These are phyloP conservation scores for Homarus gammarus DNA, from an alignment of 2,888 invertebrate genomes.

Conservation along the genomic window DNA sequence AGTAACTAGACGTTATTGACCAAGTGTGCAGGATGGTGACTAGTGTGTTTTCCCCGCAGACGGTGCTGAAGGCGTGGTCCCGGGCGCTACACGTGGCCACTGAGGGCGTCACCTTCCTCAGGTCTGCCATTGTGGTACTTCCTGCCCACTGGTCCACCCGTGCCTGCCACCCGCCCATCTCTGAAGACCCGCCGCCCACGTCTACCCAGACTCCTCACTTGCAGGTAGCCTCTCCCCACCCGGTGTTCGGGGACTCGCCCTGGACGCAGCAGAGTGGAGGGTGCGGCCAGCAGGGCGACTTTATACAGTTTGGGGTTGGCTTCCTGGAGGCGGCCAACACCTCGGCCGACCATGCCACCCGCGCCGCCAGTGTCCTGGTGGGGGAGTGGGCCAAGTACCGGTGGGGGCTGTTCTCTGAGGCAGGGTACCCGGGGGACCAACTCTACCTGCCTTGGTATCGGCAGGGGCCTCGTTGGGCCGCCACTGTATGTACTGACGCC, in stretches of 20 bases:
- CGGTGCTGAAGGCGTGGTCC: conserved; percentile 61
- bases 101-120: conserved; percentile 56
- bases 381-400: conserved; percentile 85
- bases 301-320: conserved; percentile 81
- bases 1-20: no score
- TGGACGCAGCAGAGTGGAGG: conserved; percentile 84
- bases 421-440: conserved; percentile 83
- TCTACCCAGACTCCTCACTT: conserved; percentile 80
- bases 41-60: conserved; percentile 35
- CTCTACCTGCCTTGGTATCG: conserved; percentile 83
- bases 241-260: conserved; percentile 81
- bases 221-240: conserved; percentile 81
- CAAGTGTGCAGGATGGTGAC: no score
- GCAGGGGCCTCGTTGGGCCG: conserved; percentile 78
- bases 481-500: conserved; percentile 78
- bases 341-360: conserved; percentile 75
- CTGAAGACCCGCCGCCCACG: conserved; percentile 80
- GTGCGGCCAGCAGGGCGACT: conserved; percentile 83
- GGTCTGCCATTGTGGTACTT: conserved; percentile 60
- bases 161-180: conserved; percentile 74
- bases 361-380: conserved; percentile 80
- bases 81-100: conserved; percentile 68
- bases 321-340: conserved; percentile 77
- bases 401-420: conserved; percentile 86
- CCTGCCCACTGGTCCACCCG: conserved; percentile 64